phyloP scores from a whole-genome alignment of 1,140 invertebrate genomes.

The Zaprionus africanus region DNA sequence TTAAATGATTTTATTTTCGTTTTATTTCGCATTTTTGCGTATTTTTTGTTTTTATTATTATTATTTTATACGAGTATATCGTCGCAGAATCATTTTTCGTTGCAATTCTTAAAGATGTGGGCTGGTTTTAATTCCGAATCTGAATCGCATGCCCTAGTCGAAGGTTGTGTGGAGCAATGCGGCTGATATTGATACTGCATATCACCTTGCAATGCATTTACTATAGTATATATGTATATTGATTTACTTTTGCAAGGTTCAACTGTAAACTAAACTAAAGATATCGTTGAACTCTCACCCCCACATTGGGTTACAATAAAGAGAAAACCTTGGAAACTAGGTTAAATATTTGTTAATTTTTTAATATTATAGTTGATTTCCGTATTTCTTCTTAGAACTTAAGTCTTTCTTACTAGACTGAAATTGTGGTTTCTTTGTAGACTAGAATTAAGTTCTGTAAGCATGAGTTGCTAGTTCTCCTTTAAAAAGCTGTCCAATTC shows the following conservation, averaged over 20 bases:
- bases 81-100: slow-evolving; percentile 62
- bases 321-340: background rate
- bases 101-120: slow-evolving; percentile 67
- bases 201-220: slow-evolving; percentile 44
- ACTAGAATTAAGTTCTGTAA: background rate
- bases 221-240: slow-evolving; percentile 28
- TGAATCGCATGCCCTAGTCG: slow-evolving; percentile 60
- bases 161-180: slow-evolving; percentile 64
- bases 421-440: background rate
- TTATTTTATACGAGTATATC: slow-evolving; percentile 60
- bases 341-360: slow-evolving; percentile 6
- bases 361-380: background rate
- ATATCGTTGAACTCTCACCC: slow-evolving; percentile 56
- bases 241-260: slow-evolving; percentile 18
- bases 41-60: slow-evolving; percentile 50
- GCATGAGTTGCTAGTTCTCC: background rate
- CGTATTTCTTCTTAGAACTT: background rate
- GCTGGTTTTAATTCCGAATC: slow-evolving; percentile 25
- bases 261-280: background rate
- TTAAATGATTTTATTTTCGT: slow-evolving; percentile 79
- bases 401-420: background rate
- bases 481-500: background rate
- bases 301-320: background rate
- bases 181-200: slow-evolving; percentile 60
- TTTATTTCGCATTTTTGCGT: slow-evolving; percentile 30